Conservation (phyloP, 2,113 vertebrate species). For the Eulemur macaco region DNA sequence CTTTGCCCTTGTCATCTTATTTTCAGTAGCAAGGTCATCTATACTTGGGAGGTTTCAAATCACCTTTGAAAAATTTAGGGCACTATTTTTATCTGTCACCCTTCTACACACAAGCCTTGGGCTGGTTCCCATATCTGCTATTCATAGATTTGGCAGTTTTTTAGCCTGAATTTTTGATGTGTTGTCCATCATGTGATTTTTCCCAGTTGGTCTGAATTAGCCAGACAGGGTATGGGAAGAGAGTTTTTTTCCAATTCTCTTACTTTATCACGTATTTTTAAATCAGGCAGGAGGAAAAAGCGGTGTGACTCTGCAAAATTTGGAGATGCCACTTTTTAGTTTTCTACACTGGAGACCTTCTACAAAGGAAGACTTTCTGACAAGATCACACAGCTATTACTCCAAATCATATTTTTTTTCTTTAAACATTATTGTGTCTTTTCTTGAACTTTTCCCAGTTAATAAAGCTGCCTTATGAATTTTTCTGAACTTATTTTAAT, state of each 20-base stretch:
- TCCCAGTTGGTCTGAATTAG: constrained; percentile 76
- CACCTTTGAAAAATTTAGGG: constrained; percentile 81
- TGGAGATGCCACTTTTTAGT: background rate
- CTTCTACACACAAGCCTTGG: constrained; percentile 51
- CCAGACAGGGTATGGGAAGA: constrained; percentile 66
- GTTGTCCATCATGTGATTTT: constrained; percentile 73
- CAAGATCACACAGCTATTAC: background rate
- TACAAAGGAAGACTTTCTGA: constrained; percentile 3
- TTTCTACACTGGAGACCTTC: background rate
- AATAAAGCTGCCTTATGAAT: constrained; percentile 12
- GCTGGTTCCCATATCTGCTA: constrained; percentile 68
- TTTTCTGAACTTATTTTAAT: constrained; percentile 11
- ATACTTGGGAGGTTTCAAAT: constrained; percentile 75
- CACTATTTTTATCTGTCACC: constrained; percentile 72
- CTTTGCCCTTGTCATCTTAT: constrained; percentile 78
- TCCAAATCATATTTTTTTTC: background rate
- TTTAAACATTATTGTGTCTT: constrained; percentile 26
- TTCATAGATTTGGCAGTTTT: constrained; percentile 57
- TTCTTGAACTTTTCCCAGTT: background rate
- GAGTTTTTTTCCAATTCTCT: constrained; percentile 62
- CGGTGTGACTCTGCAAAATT: constrained; percentile 24
- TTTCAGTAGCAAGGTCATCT: constrained; percentile 79
- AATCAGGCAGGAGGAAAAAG: constrained; percentile 52
- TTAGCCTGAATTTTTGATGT: constrained; percentile 68
- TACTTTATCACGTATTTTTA: constrained; percentile 67